Conservation (phyloP, 2,113 vertebrate species). For the Pelecanus crispus region DNA sequence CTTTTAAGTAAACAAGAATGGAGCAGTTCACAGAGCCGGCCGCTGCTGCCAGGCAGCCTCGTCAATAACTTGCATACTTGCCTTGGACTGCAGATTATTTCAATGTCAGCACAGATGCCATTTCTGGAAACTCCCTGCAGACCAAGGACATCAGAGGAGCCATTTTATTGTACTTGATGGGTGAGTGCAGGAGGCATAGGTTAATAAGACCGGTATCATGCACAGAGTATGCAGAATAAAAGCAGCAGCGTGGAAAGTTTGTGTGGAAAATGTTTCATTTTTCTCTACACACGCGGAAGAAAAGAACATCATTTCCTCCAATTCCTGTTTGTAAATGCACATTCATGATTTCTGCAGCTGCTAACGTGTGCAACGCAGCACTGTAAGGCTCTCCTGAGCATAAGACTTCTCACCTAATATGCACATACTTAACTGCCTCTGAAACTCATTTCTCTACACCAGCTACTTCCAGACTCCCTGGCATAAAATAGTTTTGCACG, state of each 20-base stretch:
- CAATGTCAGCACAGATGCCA: constrained; percentile 53
- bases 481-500: constrained; percentile 42
- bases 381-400: not conserved
- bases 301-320: not conserved
- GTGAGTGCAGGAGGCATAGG: constrained; percentile 41
- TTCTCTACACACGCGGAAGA: not conserved
- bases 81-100: constrained; percentile 47
- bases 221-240: not conserved
- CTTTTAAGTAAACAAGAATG: not conserved
- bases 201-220: not conserved
- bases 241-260: not conserved
- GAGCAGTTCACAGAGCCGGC: not conserved
- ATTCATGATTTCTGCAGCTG: not conserved
- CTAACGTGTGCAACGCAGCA: rapidly evolving
- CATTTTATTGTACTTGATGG: constrained; percentile 45
- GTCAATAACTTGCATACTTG: constrained; percentile 32
- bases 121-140: constrained; percentile 58
- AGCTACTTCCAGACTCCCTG: constrained; percentile 29
- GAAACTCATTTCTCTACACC: constrained; percentile 27
- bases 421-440: not conserved
- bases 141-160: constrained; percentile 53
- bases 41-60: not conserved
- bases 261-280: not conserved
- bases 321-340: not conserved
- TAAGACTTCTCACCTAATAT: constrained; percentile 36